phyloP scores from a whole-genome alignment of 53 echinoderm and acorn worm species.

The Crossaster papposus region DNA sequence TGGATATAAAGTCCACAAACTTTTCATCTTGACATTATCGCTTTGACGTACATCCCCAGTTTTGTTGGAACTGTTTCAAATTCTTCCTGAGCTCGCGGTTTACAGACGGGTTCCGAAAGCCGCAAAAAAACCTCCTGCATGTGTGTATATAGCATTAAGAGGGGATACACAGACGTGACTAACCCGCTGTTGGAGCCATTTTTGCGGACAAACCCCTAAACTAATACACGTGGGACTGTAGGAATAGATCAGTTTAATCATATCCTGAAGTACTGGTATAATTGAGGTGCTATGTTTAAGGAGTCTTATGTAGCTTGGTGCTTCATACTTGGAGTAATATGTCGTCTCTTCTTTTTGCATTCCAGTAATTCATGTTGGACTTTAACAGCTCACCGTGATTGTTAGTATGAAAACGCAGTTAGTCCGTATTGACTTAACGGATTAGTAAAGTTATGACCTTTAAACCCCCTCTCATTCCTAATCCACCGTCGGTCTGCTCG shows the following conservation, averaged over 20 bases:
- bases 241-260: conserved; percentile 50
- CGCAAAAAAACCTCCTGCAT: not conserved
- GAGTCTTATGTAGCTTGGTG: not conserved
- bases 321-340: not conserved
- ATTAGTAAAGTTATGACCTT: too few relatives aligned
- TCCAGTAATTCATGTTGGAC: too few relatives aligned
- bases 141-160: conserved; percentile 27
- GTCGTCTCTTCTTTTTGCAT: too few relatives aligned
- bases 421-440: too few relatives aligned
- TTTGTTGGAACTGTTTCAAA: conserved; percentile 5
- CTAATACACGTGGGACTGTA: not conserved
- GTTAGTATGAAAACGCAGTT: too few relatives aligned
- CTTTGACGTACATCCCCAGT: not conserved
- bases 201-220: conserved; percentile 26
- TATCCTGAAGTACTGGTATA: conserved; percentile 35
- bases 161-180: conserved; percentile 28
- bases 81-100: not conserved
- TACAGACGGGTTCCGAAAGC: not conserved
- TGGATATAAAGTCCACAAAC: not conserved
- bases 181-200: conserved; percentile 16
- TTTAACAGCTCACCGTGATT: too few relatives aligned
- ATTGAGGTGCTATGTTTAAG: not conserved
- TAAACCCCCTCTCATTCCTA: too few relatives aligned
- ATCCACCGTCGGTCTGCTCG: too few relatives aligned
- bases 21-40: conserved; percentile 2